Conservation (phyloP, 2,113 vertebrate genomes). For the Eurystomus gularis region DNA sequence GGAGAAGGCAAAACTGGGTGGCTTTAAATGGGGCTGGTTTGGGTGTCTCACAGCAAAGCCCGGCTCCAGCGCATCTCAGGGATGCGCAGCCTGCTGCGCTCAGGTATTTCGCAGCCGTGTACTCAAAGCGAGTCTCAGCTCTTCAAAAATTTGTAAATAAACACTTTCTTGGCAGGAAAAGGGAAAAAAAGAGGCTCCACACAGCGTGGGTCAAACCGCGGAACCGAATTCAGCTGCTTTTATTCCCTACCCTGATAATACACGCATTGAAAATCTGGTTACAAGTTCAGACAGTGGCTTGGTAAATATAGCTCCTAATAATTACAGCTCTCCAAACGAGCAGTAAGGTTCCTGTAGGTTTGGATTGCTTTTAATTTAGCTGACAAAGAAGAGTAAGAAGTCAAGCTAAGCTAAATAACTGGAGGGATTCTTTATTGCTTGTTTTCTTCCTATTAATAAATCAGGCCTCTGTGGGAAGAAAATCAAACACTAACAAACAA, state of each 20-base stretch:
- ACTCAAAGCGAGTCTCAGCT: not conserved
- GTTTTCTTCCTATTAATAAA: conserved; percentile 17
- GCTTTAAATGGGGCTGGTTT: not conserved
- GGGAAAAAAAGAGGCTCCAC: not conserved
- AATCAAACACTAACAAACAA: not conserved
- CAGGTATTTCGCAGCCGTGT: not conserved
- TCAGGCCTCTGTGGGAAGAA: conserved; percentile 8
- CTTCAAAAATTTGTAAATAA: not conserved
- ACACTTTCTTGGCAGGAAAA: not conserved
- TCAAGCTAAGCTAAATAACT: not conserved
- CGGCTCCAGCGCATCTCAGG: not conserved
- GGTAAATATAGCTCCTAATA: conserved; percentile 11
- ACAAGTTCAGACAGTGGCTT: not conserved
- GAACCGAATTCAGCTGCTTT: not conserved
- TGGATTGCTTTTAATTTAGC: conserved; percentile 12
- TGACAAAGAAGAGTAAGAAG: not conserved
- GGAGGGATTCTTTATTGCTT: not conserved
- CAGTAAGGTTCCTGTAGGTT: not conserved
- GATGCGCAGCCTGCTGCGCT: not conserved
- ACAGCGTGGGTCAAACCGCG: not conserved
- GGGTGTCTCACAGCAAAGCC: not conserved
- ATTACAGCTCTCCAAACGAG: not conserved
- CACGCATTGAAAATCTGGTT: not conserved
- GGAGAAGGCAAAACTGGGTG: not conserved
- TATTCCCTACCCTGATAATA: not conserved